Evolutionary conservation across 30 jellyfish, hydroid and myxozoan genomes (phyloP).

Genomic region (Cassiopea andromeda): DNA sequence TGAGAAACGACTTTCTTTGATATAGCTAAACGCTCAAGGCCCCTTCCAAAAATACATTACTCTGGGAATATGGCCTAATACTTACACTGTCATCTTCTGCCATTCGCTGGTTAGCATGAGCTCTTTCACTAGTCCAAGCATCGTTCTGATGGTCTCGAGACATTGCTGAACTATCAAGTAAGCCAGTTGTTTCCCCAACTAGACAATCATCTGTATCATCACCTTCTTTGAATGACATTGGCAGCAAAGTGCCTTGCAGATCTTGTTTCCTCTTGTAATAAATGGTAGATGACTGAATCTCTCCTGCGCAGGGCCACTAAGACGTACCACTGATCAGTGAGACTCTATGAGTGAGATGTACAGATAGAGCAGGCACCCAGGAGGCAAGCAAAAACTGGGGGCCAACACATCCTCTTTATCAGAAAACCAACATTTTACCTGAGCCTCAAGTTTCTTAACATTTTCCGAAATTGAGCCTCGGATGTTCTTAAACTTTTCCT

Average conservation of each 20-base stretch:
- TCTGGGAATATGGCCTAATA: background rate
- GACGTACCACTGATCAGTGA: background rate
- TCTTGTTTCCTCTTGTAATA: background rate
- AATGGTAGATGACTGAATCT: background rate
- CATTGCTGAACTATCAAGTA: background rate
- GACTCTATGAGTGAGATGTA: background rate
- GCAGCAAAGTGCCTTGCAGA: background rate
- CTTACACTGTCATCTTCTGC: background rate
- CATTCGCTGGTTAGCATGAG: background rate
- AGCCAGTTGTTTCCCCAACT: conserved; percentile 9
- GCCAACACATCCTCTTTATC: too few species aligned
- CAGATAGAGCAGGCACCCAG: background rate
- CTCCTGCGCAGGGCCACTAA: background rate
- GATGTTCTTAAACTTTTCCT: too few species aligned
- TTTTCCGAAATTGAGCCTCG: too few species aligned
- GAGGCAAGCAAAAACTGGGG: too few species aligned
- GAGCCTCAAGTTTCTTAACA: too few species aligned
- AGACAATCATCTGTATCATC: conserved; percentile 12
- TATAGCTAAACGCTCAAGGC: too few species aligned
- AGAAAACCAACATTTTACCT: too few species aligned
- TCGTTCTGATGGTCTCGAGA: background rate
- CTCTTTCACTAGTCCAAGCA: background rate
- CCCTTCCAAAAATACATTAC: background rate
- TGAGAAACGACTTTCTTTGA: too few species aligned
- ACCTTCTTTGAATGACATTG: background rate